Base-by-base conservation (phyloP, 1,140 invertebrate genomes). In the Drosophila kanapiae region DNA sequence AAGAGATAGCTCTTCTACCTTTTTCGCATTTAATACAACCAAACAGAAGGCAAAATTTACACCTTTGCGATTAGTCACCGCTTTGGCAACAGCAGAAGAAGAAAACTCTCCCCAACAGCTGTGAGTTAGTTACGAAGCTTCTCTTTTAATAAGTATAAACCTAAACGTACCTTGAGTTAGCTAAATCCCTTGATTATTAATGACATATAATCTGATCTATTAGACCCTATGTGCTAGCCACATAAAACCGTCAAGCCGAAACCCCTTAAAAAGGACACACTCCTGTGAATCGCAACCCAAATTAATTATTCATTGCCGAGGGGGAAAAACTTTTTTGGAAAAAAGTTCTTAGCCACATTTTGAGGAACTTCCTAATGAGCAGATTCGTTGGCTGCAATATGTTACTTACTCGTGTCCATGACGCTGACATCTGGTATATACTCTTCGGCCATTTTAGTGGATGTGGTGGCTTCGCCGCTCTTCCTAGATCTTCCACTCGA, bases 321-420 rank as follows among this genome's bases (percentile, higher is more conserved):
- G 38, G 1, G 8, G 29, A 10, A 54, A 33, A 58, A 33, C 35
- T 56, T 38, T 74, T 63, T 38, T 0, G 13, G 33, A 31, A 76
- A 48, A 47, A 61, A 49, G 27, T 72, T 59, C n/a, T 23, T 14
- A 2, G 38, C n/a, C 51, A 59, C 45, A 62, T 57, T 53, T 54
- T 14, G 35, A 6, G 35, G 29, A 60, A 75, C 47, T 78, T 75
- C 48, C 35, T 54, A 84, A 80, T 56, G 47, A 31, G 51, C 18
- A 42, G 60, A 57, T 57, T 51, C 54, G 47, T 47, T 14, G 14
- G 63, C 33, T 51, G 54, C 83, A 87, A 90, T 90, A 90, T 90
- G 85, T 75, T 88, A 85, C 91, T 92, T 82, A 92, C 91, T 88
- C 76, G 91, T 92, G 75, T 92, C 87, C 91, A 92, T 92, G 60